phyloP scores from a whole-genome alignment of 2,888 invertebrate genomes.

The Nomada hirtipes region DNA sequence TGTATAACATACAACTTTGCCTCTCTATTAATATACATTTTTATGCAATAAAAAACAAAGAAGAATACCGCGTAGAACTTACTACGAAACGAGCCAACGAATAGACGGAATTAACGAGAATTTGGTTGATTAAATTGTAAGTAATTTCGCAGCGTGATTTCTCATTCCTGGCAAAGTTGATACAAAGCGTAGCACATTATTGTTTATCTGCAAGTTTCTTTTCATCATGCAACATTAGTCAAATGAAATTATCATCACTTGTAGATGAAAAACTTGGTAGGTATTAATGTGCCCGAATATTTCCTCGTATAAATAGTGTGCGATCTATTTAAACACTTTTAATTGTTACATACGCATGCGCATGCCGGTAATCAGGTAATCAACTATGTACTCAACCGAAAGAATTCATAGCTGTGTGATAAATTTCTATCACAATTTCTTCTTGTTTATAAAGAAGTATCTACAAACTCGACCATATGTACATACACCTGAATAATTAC shows the following conservation, averaged over 20 bases:
- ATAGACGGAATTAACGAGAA: not conserved
- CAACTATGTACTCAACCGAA: not conserved
- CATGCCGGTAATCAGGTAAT: slow-evolving; percentile 1
- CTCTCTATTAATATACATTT: not conserved
- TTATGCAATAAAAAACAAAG: not conserved
- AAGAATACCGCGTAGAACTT: not conserved
- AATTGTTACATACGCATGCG: slow-evolving; percentile 24
- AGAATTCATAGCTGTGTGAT: not conserved
- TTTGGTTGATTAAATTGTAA: not conserved
- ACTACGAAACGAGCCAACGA: not conserved
- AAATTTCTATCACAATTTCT: slow-evolving; percentile 1
- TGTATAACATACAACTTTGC: not conserved
- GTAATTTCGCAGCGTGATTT: not conserved
- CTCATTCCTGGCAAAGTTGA: too few relatives aligned
- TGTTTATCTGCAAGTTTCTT: not conserved
- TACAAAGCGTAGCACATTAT: not conserved
- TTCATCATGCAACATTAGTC: not conserved
- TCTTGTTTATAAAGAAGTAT: not conserved
- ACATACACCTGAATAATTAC: too few relatives aligned
- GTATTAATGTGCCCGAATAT: not conserved
- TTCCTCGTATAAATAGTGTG: not conserved
- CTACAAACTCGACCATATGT: not conserved
- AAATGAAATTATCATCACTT: not conserved
- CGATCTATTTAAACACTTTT: not conserved
- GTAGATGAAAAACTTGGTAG: not conserved